Evolutionary conservation across 2,113 vertebrate genomes (phyloP).

Genomic region (Oncorhynchus kisutch): DNA sequence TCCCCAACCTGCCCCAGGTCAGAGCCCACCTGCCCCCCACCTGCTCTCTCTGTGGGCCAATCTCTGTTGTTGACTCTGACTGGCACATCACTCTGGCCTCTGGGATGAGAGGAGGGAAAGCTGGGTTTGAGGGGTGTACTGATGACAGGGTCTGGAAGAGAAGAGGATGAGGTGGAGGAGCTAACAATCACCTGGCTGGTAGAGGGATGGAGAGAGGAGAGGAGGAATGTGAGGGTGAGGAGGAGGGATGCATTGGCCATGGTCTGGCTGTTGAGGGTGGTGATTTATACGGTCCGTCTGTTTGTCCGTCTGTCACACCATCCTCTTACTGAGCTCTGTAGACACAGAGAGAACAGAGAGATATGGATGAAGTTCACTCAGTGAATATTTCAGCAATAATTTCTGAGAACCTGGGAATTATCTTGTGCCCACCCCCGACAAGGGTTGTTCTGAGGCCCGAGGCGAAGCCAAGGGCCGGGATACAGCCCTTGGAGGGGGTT

Average conservation of each 20-base stretch:
- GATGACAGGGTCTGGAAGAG: conserved; percentile 27
- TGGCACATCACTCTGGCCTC: conserved; percentile 59
- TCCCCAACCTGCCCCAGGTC: conserved; percentile 7
- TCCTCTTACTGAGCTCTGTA: conserved; percentile 29
- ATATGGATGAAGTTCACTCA: neutral
- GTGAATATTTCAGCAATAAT: neutral
- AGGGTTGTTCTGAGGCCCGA: no score
- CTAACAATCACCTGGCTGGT: conserved; percentile 52
- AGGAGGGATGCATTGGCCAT: conserved; percentile 54
- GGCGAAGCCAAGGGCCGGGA: no score
- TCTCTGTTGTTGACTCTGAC: conserved; percentile 43
- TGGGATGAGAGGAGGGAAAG: conserved; percentile 48
- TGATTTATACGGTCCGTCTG: conserved; percentile 29
- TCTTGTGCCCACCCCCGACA: no score
- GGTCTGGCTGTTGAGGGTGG: conserved; percentile 35
- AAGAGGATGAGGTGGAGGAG: conserved; percentile 42
- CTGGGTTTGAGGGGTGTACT: conserved; percentile 40
- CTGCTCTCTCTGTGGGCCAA: conserved; percentile 21
- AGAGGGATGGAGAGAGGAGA: conserved; percentile 36
- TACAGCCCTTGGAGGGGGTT: no score
- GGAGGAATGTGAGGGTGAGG: conserved; percentile 37
- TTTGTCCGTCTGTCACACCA: conserved; percentile 52
- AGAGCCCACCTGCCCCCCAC: neutral
- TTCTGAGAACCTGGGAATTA: no score
- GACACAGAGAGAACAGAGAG: neutral